A percentile compares a stretch with the other conserved stretches of the same genome.
These are phyloP conservation scores for Orius laevigatus DNA, from an alignment of 1,140 invertebrate genomes.

Conservation along the genomic window DNA sequence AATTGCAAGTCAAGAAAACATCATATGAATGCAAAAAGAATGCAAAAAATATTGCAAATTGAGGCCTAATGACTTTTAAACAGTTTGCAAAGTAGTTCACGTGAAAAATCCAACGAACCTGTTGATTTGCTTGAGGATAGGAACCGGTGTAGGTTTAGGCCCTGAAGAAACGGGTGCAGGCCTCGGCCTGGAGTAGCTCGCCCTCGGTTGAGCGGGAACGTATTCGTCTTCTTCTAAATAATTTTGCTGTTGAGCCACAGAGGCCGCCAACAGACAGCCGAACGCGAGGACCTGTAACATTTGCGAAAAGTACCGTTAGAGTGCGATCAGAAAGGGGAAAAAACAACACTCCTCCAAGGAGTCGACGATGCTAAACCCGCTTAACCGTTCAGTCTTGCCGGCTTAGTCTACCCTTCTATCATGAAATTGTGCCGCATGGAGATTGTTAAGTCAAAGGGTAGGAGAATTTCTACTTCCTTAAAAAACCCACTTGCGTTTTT, in stretches of 20 bases:
- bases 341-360: too few relatives aligned
- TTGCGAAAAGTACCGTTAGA: too few relatives aligned
- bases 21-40: neutral
- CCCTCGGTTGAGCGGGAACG: slow-evolving; percentile 33
- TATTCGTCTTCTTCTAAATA: slow-evolving; percentile 35
- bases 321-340: too few relatives aligned
- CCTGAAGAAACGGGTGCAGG: slow-evolving; percentile 27
- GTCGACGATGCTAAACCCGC: too few relatives aligned
- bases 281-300: slow-evolving; percentile 3
- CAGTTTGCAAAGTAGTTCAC: neutral
- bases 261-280: slow-evolving; percentile 3
- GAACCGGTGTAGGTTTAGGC: slow-evolving; percentile 46
- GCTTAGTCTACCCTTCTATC: too few relatives aligned
- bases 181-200: slow-evolving; percentile 30
- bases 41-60: neutral
- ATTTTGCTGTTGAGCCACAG: slow-evolving; percentile 13
- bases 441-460: too few relatives aligned
- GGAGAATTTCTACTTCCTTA: too few relatives aligned
- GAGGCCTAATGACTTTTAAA: neutral
- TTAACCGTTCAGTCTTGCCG: too few relatives aligned
- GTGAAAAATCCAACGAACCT: slow-evolving; percentile 28
- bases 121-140: slow-evolving; percentile 73
- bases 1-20: neutral
- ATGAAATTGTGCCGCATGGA: too few relatives aligned
- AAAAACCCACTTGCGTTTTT: too few relatives aligned